Conservation (phyloP, 2,888 invertebrate species). For the Allygus modestus region DNA sequence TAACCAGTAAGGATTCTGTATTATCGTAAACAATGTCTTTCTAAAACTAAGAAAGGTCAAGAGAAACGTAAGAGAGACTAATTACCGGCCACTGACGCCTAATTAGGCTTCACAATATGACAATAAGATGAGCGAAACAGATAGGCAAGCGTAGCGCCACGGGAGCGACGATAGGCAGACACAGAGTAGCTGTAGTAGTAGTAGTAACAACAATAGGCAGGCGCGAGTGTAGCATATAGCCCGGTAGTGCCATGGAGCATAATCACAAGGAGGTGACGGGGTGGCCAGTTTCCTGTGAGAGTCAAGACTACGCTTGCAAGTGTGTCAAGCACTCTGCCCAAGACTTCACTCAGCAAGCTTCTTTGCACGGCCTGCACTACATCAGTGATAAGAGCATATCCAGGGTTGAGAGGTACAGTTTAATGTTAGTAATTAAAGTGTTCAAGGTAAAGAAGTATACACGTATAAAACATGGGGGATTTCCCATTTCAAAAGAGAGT, state of each 20-base stretch:
- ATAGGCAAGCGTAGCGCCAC: not conserved
- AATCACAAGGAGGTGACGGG: not conserved
- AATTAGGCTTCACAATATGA: not conserved
- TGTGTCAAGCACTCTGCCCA: not conserved
- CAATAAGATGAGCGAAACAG: not conserved
- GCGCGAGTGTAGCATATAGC: not conserved
- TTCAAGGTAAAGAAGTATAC: too few species aligned
- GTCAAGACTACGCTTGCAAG: not conserved
- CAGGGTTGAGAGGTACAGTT: slow-evolving; percentile 80
- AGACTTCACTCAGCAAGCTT: slow-evolving; percentile 75
- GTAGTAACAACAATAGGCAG: not conserved
- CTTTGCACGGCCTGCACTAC: slow-evolving; percentile 86
- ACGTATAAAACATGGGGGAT: too few species aligned
- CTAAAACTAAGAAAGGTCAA: not conserved
- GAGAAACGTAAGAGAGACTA: not conserved
- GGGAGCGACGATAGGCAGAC: too few species aligned
- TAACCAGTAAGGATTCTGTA: too few species aligned
- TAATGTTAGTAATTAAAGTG: slow-evolving; percentile 51
- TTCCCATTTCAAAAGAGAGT: too few species aligned
- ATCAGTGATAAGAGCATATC: slow-evolving; percentile 82
- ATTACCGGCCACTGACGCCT: not conserved
- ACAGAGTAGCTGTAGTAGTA: not conserved
- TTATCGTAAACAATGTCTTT: too few species aligned
- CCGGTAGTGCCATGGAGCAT: not conserved
- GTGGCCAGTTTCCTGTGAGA: not conserved